Evolutionary conservation across 2,113 vertebrate genomes (phyloP).

Genomic region (Sinocyclocheilus rhinocerous): DNA sequence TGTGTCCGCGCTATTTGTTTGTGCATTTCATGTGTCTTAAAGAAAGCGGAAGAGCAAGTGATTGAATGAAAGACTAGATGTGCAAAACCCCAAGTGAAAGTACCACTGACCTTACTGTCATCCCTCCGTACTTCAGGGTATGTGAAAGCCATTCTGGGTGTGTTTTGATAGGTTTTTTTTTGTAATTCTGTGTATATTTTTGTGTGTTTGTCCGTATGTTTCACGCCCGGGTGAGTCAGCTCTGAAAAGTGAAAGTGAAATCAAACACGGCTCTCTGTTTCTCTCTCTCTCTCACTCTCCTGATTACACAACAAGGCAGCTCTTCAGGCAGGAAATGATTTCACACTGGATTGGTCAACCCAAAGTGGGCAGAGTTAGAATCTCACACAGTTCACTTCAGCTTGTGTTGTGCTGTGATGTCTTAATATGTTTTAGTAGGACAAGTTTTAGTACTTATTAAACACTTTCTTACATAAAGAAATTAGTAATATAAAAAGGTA

Average conservation of each 20-base stretch:
- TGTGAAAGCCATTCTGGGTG: conserved; percentile 64
- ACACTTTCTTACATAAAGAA: background rate
- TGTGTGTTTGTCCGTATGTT: conserved; percentile 18
- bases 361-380: background rate
- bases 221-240: conserved; percentile 4
- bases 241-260: conserved; percentile 65
- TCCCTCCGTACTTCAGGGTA: conserved; percentile 71
- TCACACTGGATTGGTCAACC: background rate
- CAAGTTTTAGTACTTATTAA: background rate
- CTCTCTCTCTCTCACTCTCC: background rate
- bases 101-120: conserved; percentile 68
- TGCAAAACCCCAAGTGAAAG: conserved; percentile 20
- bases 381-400: background rate
- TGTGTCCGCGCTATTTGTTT: background rate
- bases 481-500: background rate
- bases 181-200: background rate
- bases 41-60: background rate
- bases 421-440: background rate
- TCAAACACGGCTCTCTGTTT: background rate
- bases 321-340: background rate
- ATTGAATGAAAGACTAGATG: background rate
- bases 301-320: background rate
- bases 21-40: conserved; percentile 31
- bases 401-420: background rate
- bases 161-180: background rate